Evolutionary conservation across 2,113 vertebrate genomes (phyloP), one percentile per base, ranked within the genome.

Genomic region (Gallinago paraguaiae): DNA sequence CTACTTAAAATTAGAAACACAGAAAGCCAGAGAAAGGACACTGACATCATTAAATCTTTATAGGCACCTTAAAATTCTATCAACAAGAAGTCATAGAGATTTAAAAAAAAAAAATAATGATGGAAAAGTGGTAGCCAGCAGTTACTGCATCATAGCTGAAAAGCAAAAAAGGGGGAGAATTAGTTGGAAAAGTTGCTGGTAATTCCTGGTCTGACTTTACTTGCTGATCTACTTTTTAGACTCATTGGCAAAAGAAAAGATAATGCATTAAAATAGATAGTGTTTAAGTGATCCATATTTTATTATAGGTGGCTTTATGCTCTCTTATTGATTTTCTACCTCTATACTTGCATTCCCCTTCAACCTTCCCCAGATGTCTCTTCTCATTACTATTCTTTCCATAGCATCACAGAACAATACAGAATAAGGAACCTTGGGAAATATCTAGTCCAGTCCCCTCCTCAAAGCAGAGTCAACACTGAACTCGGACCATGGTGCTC

Each of bases 1-100:
- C 71, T 90, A 25, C 71, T 68, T 57, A 46, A 88, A 93, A 77
- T 59, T 15, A 86, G 84, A 81, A 94, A 95, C 22, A 90, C 45
- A 76, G 51, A 92, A 79, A 63, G 41, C 54, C 82, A 75, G 46
- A 77, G 54, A 59, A 80, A 88, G 92, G 69, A 77, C 19, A 43
- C 39, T 9, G 50, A 76, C 75, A 86, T 72, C 57, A 87, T 94
- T 41, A 88, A 46, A 91, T 43, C 79, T 94, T 95, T 83, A 83
- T 25, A 84, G 68, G 41, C 13, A 45, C 65, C 41, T 96, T 94
- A 85, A 90, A 86, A 88, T 69, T 91, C 90, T 79, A 60, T 51
- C 53, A 88, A 83, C 72, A 92, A 92, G 46, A 41, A 78, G 35
- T 17, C 87, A 86, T 7, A 46, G 23, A 78, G n/a, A 75, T 63